These are phyloP conservation scores for Hypsopygia costalis DNA, from an alignment of 2,888 invertebrate genomes.

Conservation along the genomic window DNA sequence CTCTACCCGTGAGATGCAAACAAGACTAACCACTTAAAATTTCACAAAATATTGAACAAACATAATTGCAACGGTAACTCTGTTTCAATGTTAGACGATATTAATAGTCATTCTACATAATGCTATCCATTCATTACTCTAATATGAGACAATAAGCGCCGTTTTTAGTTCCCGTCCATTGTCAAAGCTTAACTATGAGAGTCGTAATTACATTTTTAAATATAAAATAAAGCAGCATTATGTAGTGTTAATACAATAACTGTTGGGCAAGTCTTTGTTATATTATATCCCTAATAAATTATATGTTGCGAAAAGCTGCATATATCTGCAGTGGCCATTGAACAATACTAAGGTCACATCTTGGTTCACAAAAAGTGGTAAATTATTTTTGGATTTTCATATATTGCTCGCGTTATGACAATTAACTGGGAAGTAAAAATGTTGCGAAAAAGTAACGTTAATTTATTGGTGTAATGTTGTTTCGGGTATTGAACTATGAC, in stretches of 20 bases:
- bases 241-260: slow-evolving; percentile 65
- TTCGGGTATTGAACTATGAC: no score
- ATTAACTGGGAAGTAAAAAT: no score
- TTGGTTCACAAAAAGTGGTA: background rate
- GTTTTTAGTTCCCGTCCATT: slow-evolving; percentile 67
- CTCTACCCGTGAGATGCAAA: slow-evolving; percentile 26
- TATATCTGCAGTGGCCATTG: slow-evolving; percentile 48
- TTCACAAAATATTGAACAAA: slow-evolving; percentile 67
- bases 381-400: background rate
- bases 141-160: slow-evolving; percentile 65
- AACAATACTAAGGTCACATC: slow-evolving; percentile 49
- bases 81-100: slow-evolving; percentile 43
- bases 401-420: no score
- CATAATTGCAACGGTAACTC: slow-evolving; percentile 49
- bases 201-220: slow-evolving; percentile 66
- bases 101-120: slow-evolving; percentile 51
- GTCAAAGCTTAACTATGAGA: slow-evolving; percentile 65
- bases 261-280: slow-evolving; percentile 66
- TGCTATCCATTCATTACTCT: slow-evolving; percentile 53
- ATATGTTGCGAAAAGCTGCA: slow-evolving; percentile 56
- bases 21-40: slow-evolving; percentile 35
- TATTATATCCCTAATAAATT: slow-evolving; percentile 21
- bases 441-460: no score
- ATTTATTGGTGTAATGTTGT: no score
- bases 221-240: slow-evolving; percentile 62